Base-by-base conservation (phyloP, 2,113 vertebrate species). In the Bolborhynchus lineola region DNA sequence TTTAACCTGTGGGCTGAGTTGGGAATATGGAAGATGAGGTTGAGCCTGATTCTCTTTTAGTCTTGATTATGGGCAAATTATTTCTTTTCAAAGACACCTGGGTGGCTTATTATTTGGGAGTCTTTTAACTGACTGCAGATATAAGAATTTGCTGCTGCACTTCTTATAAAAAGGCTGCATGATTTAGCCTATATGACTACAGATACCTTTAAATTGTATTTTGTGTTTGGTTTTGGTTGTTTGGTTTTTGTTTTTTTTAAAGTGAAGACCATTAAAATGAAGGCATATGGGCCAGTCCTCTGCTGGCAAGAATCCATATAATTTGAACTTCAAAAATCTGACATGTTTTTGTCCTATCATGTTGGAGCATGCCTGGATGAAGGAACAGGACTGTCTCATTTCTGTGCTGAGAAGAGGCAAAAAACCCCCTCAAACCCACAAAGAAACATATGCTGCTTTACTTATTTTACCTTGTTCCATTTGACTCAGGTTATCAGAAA, bases 401-500 rank as follows among this genome's bases (percentile, higher is more conserved):
- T 71, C 67, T 88, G 47, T 74, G 25, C 55, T 11, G 3, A n/a
- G 9, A 82, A 55, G 20, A 59, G 14, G 68, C 6, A 65, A 68
- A 86, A 82, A 50, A 33, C 1, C 5, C 19, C n/a, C 70, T 59
- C 57, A 35, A 62, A 16, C 25, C 37, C 62, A 28, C 33, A 69
- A 88, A 72, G 12, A 39, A 82, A 20, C 3, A 37, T 5, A 13
- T 13, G 16, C 17, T 81, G 52, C 29, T 88, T 82, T 88, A 65
- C 62, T 85, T 90, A 49, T 50, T 74, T 96, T 88, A 90, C 88
- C 89, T 95, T 91, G 59, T 39, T 94, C 55, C 44, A 10, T 78
- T 91, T 65, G 39, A 80, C 28, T 59, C 4, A 2, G n/a, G 37
- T 85, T 82, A 79, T 95, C 94, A 97, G 68, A 95, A 97, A 89